Evolutionary conservation across 2,888 invertebrate genomes (phyloP), one percentile per base, ranked within the genome.

Genomic region (Sarcophaga caerulescens): DNA sequence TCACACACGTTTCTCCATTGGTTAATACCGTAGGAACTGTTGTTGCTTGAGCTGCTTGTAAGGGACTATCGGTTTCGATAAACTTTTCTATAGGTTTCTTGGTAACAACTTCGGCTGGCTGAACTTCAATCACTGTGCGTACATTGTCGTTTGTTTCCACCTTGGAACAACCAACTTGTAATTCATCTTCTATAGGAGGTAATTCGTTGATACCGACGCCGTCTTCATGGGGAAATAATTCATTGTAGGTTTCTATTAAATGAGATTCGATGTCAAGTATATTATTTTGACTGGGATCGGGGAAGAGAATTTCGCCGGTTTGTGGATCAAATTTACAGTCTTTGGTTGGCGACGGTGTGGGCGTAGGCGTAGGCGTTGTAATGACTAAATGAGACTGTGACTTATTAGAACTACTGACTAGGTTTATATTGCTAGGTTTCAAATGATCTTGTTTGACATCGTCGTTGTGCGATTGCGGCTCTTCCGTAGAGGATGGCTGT

Each of bases 211-310:
- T 92, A 78, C 91, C 91, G 70, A 93, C 91, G 87, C 92, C 92
- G 77, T 90, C 89, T 71, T 89, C 89, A 73, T 89, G 88, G 11
- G 90, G 88, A 23, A 70, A 84, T 81, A 89, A 88, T 81, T 90
- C 90, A 84, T 90, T 89, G 77, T 90, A 90, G 86, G 91, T 91
- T 91, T 93, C 93, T 81, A 93, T 93, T 45, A 93, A 89, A 89
- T 93, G 92, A 85, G 93, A 93, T 89, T 93, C 93, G 81, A 93
- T 91, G 83, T 93, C 91, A 70, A 92, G 88, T 81, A 93, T 89
- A 73, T 89, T 82, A 71, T 81, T 80, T 45, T 84, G 83, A 78
- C 21, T 65, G 17, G 63, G 57, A 47, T 73, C 59, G 17, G 71
- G 35, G 21, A 83, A 78, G 11, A 63, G 25, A 45, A 60, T 63